Base-by-base conservation (phyloP, 1,140 invertebrate species). In the Ylistrum balloti region DNA sequence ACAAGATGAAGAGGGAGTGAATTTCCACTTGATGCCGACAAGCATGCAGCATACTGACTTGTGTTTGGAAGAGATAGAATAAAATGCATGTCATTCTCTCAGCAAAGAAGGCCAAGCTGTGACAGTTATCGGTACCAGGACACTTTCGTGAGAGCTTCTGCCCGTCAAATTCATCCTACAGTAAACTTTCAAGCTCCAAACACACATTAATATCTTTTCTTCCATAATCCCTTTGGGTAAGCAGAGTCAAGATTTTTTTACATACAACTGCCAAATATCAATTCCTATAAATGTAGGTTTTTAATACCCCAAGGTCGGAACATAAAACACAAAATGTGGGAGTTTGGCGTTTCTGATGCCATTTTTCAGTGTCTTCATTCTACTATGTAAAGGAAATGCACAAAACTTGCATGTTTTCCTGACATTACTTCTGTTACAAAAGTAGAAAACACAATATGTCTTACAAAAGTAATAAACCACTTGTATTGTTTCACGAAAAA, bases 211-310 rank as follows among this genome's bases (percentile, higher is more conserved):
- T 74, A 28, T 74, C 56, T 28, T 74, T 74, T 74, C 41, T 74
- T 74, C 17, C 56, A 74, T 74, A 28, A 11, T 74, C 56, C 56
- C 56, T n/a, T 20, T 28, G 56, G 56, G n/a, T 28, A 74, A 74
- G 56, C 2, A 1, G 56, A 74, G 56, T 74, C 56, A 74, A 74
- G 56, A 74, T 74, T 74, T 74, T 38, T 74, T 74, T 28, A 28
- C n/a, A 74, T 74, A 74, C 56, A 74, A 74, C 56, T 74, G 56
- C 56, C 56, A 74, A 74, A 74, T 74, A 74, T 74, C 56, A 74
- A 74, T 74, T 74, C 56, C 56, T 28, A 74, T 74, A 74, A 74
- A 74, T 74, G 56, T n/a, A 28, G 56, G 9, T 74, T 74, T 74
- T 74, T 74, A 74, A 74, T 74, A 74, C 56, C 56, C 56, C 15